Evolutionary conservation across 2,113 vertebrate genomes (phyloP).

Genomic region (Podarcis cretensis): DNA sequence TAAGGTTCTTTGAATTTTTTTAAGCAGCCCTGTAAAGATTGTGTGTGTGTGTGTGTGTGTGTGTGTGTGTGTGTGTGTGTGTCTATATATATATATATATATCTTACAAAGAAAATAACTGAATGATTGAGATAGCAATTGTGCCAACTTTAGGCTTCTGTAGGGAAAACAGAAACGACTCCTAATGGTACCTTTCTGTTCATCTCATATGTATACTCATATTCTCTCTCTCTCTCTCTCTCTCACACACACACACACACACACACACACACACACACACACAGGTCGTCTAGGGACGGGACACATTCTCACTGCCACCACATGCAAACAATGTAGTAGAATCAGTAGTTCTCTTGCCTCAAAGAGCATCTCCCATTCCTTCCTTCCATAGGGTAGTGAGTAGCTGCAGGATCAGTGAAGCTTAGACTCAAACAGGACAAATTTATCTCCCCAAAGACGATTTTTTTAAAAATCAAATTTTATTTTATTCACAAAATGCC

Average conservation of each 20-base stretch:
- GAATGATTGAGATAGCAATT: too few species aligned
- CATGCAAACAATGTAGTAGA: neutral
- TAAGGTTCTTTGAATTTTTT: neutral
- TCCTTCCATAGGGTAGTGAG: neutral
- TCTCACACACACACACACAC: accelerated
- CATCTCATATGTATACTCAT: too few species aligned
- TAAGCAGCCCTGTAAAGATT: neutral
- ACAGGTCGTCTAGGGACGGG: neutral
- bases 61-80: too few species aligned
- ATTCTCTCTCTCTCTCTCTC: too few species aligned
- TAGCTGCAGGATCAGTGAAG: neutral
- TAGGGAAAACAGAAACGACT: neutral
- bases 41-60: too few species aligned
- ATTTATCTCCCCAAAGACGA: neutral
- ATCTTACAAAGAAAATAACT: neutral
- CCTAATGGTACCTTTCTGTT: too few species aligned
- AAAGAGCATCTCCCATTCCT: neutral
- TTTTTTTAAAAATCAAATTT: too few species aligned
- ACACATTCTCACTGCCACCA: neutral
- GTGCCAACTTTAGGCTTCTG: neutral
- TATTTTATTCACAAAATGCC: too few species aligned
- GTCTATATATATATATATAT: too few species aligned
- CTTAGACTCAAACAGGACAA: neutral
- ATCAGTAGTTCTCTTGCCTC: neutral
- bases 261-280: neutral